Conservation (phyloP, 2,113 vertebrate genomes). For the Pygoscelis antarcticus region DNA sequence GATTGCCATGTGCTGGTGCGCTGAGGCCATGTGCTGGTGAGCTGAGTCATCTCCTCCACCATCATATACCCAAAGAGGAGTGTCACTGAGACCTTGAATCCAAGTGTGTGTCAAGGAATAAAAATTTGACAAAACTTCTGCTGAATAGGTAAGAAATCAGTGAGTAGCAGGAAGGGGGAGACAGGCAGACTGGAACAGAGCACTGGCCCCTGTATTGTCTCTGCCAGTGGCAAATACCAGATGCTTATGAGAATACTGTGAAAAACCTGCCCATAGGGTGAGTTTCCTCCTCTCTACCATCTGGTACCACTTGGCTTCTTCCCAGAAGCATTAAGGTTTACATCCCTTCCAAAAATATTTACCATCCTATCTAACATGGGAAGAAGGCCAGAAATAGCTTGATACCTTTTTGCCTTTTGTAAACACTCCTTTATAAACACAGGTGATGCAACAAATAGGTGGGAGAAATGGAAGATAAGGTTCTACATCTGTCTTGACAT, state of each 20-base stretch:
- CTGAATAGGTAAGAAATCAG: not conserved
- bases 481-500: not conserved
- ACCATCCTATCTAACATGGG: not conserved
- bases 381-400: conserved; percentile 12
- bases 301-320: not conserved
- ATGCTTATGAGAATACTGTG: not conserved
- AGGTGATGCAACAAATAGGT: not conserved
- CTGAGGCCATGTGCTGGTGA: not conserved
- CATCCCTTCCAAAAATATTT: conserved; percentile 48
- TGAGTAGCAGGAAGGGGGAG: not conserved
- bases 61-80: not conserved
- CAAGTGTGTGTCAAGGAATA: not conserved
- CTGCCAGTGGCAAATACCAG: conserved; percentile 27
- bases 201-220: not conserved
- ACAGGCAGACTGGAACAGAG: not conserved
- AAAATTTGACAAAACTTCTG: not conserved
- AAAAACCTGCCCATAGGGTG: conserved; percentile 33
- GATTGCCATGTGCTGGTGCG: accelerated
- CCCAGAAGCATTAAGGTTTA: conserved; percentile 31
- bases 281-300: conserved; percentile 25
- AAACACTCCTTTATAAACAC: not conserved
- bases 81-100: not conserved
- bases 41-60: not conserved
- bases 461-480: not conserved
- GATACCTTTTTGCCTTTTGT: not conserved